Evolutionary conservation across 64 coral and sea anemone genomes (phyloP).

Genomic region (Pachyseris speciosa): DNA sequence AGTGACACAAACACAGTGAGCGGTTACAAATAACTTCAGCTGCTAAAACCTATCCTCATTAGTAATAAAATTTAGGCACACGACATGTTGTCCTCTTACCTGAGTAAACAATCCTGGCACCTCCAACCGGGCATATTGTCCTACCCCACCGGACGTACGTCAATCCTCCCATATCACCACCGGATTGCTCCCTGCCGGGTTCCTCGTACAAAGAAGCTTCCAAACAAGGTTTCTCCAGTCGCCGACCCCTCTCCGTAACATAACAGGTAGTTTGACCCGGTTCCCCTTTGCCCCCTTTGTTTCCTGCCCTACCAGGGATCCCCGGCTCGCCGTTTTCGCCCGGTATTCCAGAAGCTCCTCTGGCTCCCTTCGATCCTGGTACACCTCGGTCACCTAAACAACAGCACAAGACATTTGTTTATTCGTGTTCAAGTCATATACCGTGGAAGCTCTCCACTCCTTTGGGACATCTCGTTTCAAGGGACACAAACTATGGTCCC

Average conservation of each 20-base stretch:
- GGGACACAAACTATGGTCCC: too few species aligned
- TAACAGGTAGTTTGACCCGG: slow-evolving; percentile 62
- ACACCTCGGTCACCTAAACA: slow-evolving; percentile 51
- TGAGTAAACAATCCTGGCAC: slow-evolving; percentile 69
- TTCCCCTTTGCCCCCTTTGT: slow-evolving; percentile 62
- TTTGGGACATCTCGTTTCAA: too few species aligned
- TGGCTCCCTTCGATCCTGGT: slow-evolving; percentile 64
- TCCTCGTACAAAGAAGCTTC: slow-evolving; percentile 59
- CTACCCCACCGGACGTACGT: slow-evolving; percentile 85
- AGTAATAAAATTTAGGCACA: too few species aligned
- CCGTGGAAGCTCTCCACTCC: too few species aligned
- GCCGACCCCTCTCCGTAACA: slow-evolving; percentile 67
- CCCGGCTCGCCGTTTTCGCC: slow-evolving; percentile 78
- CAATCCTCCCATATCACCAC: slow-evolving; percentile 15
- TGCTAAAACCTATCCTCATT: too few species aligned
- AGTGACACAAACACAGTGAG: too few species aligned
- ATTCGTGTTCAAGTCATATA: too few species aligned
- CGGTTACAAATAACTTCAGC: too few species aligned
- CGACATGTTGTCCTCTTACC: slow-evolving; percentile 48
- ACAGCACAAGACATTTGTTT: background rate
- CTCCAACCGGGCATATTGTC: slow-evolving; percentile 76
- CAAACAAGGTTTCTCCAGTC: slow-evolving; percentile 61
- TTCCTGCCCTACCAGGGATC: slow-evolving; percentile 32
- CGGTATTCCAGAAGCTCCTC: slow-evolving; percentile 57
- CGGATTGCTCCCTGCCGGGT: background rate